Conservation (phyloP, 2,888 invertebrate species). For the Cheilosia pagana region DNA sequence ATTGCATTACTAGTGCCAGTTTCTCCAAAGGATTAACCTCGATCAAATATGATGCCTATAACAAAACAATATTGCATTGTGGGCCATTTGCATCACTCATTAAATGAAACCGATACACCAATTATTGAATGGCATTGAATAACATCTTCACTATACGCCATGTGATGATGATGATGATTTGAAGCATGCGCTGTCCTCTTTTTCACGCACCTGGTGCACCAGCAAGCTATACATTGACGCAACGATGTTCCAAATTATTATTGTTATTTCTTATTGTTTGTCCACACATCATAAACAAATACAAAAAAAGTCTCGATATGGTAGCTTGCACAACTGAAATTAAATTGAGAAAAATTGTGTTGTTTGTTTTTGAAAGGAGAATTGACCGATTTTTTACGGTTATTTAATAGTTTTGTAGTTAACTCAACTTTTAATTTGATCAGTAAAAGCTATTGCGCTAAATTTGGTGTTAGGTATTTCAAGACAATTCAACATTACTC, state of each 20-base stretch:
- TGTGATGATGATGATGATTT: slow-evolving; percentile 25
- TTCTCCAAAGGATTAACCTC: slow-evolving; percentile 32
- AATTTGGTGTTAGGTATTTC: background rate
- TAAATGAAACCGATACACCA: slow-evolving; percentile 44
- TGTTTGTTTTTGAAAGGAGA: slow-evolving; percentile 23
- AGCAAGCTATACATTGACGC: slow-evolving; percentile 28
- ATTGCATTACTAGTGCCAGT: slow-evolving; percentile 3
- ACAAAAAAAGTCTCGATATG: background rate
- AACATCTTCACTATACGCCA: slow-evolving; percentile 36
- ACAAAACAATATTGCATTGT: slow-evolving; percentile 31
- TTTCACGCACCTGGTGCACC: slow-evolving; percentile 42
- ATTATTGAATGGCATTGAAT: slow-evolving; percentile 42
- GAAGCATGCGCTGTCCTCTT: slow-evolving; percentile 35
- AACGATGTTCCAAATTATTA: slow-evolving; percentile 37
- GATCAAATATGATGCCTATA: slow-evolving; percentile 4
- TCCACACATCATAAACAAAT: slow-evolving; percentile 9
- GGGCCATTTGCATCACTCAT: slow-evolving; percentile 20
- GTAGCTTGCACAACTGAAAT: slow-evolving; percentile 17
- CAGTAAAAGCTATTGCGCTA: background rate
- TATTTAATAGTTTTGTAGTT: slow-evolving; percentile 6
- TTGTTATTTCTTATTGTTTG: slow-evolving; percentile 39
- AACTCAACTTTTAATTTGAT: background rate
- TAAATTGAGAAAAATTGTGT: slow-evolving; percentile 15
- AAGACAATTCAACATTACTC: background rate
- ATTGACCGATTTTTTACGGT: slow-evolving; percentile 19